Base-by-base conservation (phyloP, 1,140 invertebrate genomes). In the Dendroctonus ponderosae region DNA sequence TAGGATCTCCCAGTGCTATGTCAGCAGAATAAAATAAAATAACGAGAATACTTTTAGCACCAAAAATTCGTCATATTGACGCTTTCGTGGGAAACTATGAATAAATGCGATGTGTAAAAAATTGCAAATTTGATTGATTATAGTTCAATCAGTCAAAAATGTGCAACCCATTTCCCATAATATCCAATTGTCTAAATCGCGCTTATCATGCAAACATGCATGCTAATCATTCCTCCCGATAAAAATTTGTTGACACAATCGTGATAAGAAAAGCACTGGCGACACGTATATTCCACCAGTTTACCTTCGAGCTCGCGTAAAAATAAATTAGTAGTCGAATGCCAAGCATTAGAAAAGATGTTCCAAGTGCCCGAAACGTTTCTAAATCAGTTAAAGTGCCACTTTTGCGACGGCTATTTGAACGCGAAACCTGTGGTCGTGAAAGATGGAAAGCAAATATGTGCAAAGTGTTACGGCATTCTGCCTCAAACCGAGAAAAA, bases 381-480 rank as follows among this genome's bases (percentile, higher is more conserved):
- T 53, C 53, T 62, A 62, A 41, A 54, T 6, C 41, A 42, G 12
- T 43, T 65, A 43, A 65, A 65, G 44, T 65, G 62, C 40, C 12
- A 48, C 51, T 41, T 56, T 7, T 65, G 62, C 26, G 56, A 65
- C 14, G 62, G 62, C 9, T 65, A 65, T 42, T 58, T 65, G 39
- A 65, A 58, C 11, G 46, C 53, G 6, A 57, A 56, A 48, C 62
- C 62, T 5, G 62, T 65, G 3, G 37, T 65, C 8, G 52, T 65
- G 5, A 50, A 52, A 52, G 26, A 42, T n/a, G 39, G 50, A 12
- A 43, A 56, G 14, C 61, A 67, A 52, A 64, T 67, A 59, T 70
- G 65, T 51, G 43, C 54, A 6, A 54, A 54, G 60, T 70, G 68
- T 43, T 66, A 56, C 44, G 42, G 51, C 40, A 65, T 66, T 26